These are phyloP conservation scores for Rosalia funebris DNA, from an alignment of 2,888 invertebrate species.

Conservation along the genomic window DNA sequence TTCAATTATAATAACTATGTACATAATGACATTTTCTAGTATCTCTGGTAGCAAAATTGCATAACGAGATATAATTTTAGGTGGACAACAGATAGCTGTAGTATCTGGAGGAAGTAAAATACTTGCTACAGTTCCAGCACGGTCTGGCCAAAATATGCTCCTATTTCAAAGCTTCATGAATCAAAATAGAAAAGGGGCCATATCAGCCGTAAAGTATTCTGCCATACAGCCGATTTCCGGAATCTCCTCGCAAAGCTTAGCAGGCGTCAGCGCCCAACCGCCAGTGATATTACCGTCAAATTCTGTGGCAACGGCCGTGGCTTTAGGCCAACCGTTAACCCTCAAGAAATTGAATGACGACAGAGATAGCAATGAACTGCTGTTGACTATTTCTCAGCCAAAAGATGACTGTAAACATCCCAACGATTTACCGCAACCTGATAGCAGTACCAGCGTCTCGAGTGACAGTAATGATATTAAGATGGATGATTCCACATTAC, in stretches of 20 bases:
- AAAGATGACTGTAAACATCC: slow-evolving; percentile 46
- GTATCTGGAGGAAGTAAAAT: slow-evolving; percentile 76
- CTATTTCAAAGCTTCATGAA: slow-evolving; percentile 75
- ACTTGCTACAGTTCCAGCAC: slow-evolving; percentile 65
- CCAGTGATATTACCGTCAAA: slow-evolving; percentile 62
- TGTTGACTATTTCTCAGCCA: slow-evolving; percentile 60
- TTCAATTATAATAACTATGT: no score
- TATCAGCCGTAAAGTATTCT: slow-evolving; percentile 69
- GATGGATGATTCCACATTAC: slow-evolving; percentile 52
- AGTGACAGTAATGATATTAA: slow-evolving; percentile 53
- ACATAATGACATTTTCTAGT: no score
- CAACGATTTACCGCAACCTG: slow-evolving; percentile 50
- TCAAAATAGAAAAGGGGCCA: slow-evolving; percentile 70
- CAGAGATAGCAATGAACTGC: slow-evolving; percentile 56
- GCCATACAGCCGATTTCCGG: slow-evolving; percentile 62
- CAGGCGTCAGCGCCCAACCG: slow-evolving; percentile 62
- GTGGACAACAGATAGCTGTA: slow-evolving; percentile 77
- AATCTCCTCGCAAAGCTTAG: slow-evolving; percentile 61
- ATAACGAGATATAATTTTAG: slow-evolving; percentile 17
- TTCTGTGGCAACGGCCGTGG: slow-evolving; percentile 59
- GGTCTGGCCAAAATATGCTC: slow-evolving; percentile 71
- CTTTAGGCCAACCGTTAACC: slow-evolving; percentile 60
- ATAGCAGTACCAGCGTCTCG: slow-evolving; percentile 55
- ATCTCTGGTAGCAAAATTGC: no score
- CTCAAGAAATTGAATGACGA: slow-evolving; percentile 62